Conservation (phyloP, 2,888 invertebrate genomes). For the Exocentrus adspersus region DNA sequence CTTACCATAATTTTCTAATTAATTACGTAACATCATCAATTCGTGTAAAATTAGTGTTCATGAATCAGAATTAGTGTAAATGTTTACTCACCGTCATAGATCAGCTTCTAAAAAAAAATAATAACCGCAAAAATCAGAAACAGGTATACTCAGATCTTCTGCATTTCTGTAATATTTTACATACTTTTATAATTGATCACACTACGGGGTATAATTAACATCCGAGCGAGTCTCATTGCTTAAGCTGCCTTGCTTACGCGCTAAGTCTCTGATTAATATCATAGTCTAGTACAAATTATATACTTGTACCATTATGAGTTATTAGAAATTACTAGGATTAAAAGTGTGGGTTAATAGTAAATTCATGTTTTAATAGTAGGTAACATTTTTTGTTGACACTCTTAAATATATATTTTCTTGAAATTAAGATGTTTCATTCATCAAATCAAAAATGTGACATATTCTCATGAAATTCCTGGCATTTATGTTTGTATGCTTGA, state of each 20-base stretch:
- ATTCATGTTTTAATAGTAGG: too few relatives aligned
- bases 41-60: conserved; percentile 15
- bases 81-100: conserved; percentile 9
- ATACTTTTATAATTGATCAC: conserved; percentile 26
- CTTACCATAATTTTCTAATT: conserved; percentile 29
- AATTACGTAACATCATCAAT: conserved; percentile 18
- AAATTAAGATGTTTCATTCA: too few relatives aligned
- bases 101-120: not conserved
- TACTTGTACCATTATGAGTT: conserved; percentile 36
- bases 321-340: conserved; percentile 17
- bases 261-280: conserved; percentile 41
- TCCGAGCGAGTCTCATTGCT: conserved; percentile 27
- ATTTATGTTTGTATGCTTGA: too few relatives aligned
- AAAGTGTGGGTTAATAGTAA: too few relatives aligned
- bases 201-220: conserved; percentile 43
- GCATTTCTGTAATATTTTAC: conserved; percentile 14
- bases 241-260: conserved; percentile 42
- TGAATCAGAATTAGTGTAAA: conserved; percentile 17
- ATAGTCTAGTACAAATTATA: conserved; percentile 38
- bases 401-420: too few relatives aligned
- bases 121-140: conserved; percentile 2
- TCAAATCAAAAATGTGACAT: too few relatives aligned
- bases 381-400: too few relatives aligned
- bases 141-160: conserved; percentile 7
- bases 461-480: too few relatives aligned